Conservation (phyloP, 2,113 vertebrate species). For the Platysternon megacephalum region DNA sequence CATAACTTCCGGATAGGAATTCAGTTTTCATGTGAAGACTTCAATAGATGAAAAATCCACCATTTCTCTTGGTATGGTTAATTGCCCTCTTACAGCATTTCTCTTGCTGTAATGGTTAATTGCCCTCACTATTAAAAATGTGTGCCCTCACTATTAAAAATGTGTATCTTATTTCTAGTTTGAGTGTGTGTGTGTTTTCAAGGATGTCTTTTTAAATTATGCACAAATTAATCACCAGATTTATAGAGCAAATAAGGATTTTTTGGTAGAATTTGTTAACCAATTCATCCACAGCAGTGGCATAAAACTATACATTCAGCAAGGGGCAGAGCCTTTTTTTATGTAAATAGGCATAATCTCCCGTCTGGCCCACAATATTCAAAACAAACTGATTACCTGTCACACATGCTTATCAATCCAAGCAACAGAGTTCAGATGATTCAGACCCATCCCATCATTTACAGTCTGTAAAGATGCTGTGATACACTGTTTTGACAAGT, state of each 20-base stretch:
- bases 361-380: neutral
- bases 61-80: neutral
- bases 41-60: neutral
- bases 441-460: neutral
- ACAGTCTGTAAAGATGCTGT: constrained; percentile 15
- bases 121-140: neutral
- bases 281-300: neutral
- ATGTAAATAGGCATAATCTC: neutral
- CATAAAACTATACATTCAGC: neutral
- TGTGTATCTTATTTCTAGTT: neutral
- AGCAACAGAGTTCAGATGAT: neutral
- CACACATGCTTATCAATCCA: neutral
- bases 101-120: neutral
- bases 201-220: neutral
- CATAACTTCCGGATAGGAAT: neutral
- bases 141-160: neutral
- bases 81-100: too few species aligned
- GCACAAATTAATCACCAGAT: neutral
- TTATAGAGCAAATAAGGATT: neutral
- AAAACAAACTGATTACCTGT: neutral
- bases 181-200: neutral
- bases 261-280: neutral
- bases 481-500: neutral
- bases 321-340: neutral
- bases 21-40: neutral